These are phyloP conservation scores for Chauna torquata DNA, from an alignment of 2,113 vertebrate genomes.

Conservation along the genomic window DNA sequence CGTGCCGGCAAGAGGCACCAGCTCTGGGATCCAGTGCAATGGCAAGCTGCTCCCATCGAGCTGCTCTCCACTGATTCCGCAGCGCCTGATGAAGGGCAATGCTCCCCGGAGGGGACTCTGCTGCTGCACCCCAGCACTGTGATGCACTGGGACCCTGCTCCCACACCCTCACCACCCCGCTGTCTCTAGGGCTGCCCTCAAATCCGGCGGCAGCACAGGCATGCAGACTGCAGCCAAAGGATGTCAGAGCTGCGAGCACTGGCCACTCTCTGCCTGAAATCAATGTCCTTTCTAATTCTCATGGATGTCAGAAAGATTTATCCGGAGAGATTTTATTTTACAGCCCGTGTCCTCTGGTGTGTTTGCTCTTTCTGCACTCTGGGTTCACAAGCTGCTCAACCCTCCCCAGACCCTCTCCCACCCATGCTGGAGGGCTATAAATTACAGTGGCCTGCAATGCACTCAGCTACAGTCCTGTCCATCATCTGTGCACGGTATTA, in stretches of 20 bases:
- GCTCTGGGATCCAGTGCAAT: not conserved
- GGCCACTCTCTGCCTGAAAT: not conserved
- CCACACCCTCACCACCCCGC: not conserved
- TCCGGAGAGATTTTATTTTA: not conserved
- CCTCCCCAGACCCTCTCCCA: not conserved
- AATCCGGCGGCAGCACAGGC: not conserved
- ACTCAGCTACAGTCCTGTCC: not conserved
- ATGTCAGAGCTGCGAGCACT: not conserved
- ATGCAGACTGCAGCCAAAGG: not conserved
- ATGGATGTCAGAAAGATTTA: constrained; percentile 36
- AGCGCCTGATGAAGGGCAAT: not conserved
- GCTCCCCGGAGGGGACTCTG: not conserved
- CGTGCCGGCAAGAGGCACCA: accelerated
- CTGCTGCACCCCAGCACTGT: not conserved
- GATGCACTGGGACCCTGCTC: not conserved
- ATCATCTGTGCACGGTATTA: not conserved
- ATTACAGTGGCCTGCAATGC: not conserved
- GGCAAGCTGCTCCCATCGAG: not conserved
- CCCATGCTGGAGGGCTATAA: not conserved
- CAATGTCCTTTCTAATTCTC: not conserved
- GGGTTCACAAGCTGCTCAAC: not conserved
- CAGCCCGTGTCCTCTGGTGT: not conserved
- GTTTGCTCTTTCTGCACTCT: not conserved
- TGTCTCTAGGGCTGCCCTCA: not conserved
- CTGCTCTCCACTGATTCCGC: not conserved